Evolutionary conservation across 1,140 invertebrate genomes (phyloP).

Genomic region (Diuraphis noxia): DNA sequence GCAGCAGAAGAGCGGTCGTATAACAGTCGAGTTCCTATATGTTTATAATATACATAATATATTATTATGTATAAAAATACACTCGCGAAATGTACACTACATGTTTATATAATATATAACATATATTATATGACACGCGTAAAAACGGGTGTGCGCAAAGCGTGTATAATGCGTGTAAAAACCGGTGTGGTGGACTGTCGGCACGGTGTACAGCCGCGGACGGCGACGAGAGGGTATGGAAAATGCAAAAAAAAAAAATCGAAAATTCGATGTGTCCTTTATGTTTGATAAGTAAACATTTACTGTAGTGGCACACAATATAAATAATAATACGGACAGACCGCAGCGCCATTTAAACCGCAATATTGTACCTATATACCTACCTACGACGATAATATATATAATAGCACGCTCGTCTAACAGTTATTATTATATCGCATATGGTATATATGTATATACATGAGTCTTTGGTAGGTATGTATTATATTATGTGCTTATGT

Average conservation of each 20-base stretch:
- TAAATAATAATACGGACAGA: not conserved
- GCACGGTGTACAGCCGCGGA: no score
- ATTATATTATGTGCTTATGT: not conserved
- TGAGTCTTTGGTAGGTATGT: not conserved
- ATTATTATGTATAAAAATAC: not conserved
- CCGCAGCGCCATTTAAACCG: slow-evolving; percentile 43
- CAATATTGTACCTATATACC: not conserved
- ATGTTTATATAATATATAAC: not conserved
- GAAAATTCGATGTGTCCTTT: slow-evolving; percentile 24
- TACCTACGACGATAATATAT: slow-evolving; percentile 33
- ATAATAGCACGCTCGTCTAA: not conserved
- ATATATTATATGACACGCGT: not conserved
- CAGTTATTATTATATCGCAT: not conserved
- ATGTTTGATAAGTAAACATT: slow-evolving; percentile 40
- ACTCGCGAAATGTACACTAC: not conserved
- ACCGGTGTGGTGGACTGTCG: not conserved
- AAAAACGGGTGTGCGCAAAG: not conserved
- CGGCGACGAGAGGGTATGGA: not conserved
- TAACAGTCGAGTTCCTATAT: not conserved
- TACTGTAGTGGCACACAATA: not conserved
- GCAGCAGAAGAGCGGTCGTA: not conserved
- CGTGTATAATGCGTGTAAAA: not conserved
- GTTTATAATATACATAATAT: not conserved
- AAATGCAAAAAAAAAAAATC: not conserved
- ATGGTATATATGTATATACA: not conserved